Evolutionary conservation across 1,140 invertebrate species (phyloP), one percentile per base, ranked within the genome.

Genomic region (Archivesica marissinica): DNA sequence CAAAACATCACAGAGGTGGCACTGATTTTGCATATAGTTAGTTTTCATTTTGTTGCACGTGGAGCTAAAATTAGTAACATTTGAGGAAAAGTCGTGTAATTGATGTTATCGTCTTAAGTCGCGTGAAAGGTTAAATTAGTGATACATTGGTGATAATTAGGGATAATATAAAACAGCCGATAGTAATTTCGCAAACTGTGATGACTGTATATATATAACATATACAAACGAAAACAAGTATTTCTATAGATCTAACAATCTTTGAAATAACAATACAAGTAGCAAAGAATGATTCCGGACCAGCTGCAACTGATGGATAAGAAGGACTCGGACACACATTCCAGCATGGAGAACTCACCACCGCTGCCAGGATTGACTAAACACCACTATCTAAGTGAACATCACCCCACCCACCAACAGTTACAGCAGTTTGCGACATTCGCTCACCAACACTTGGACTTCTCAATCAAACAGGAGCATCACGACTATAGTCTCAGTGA

Each of bases 381-480:
- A 33, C 50, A 70, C 20, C 64, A 81, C 9, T 72, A 52, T n/a
- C 39, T 81, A 30, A 33, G n/a, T 25, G 79, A 81, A 7, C 59
- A 76, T 39, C 56, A 79, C 61, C 59, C 39, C 47, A 33, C 30
- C 41, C 79, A 81, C 35, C 79, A 70, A 11, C 47, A 70, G 17
- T 41, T 70, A 39, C 79, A 81, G 28, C 79, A 70, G 30, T 68
- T 72, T n/a, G 44, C 79, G 13, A 17, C 79, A 23, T 72, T 72
- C 33, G 35, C 79, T 20, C 79, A 81, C 25, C 64, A 81, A 70
- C 79, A 81, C 13, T 25, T 81, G 38, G 79, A 84, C 70, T 75
- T 84, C 39, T 76, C 81, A 39, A 87, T 87, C 11, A 87, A 87
- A 72, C 86, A 87, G 72, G 86, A 87, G 28, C 61, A 83, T 38